A percentile compares a stretch with the other conserved stretches of the same genome.
Evolutionary conservation across 30 jellyfish, hydroid and myxozoan species (phyloP).

Genomic region (Cassiopea andromeda): DNA sequence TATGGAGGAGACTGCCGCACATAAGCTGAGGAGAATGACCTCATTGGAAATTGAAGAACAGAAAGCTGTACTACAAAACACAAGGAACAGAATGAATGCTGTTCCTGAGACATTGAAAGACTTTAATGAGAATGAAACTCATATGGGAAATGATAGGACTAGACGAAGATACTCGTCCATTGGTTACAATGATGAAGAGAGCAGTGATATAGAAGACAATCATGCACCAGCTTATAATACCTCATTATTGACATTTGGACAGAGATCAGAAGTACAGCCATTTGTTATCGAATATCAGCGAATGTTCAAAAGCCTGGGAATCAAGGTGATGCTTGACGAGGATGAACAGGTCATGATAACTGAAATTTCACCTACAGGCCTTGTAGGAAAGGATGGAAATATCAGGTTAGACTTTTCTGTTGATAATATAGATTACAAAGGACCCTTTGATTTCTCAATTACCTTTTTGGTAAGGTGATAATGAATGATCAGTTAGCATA

Average conservation of each 20-base stretch:
- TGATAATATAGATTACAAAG: background rate
- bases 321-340: slow-evolving; percentile 94
- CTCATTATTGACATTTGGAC: slow-evolving; percentile 63
- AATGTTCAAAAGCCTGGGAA: slow-evolving; percentile 81
- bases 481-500: too few species aligned
- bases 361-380: slow-evolving; percentile 78
- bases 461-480: too few species aligned
- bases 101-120: background rate
- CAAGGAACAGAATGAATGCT: background rate
- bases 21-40: slow-evolving; percentile 30
- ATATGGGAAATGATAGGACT: background rate
- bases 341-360: slow-evolving; percentile 85
- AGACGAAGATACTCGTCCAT: background rate
- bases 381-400: slow-evolving; percentile 76
- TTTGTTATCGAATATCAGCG: slow-evolving; percentile 87
- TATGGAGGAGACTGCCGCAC: slow-evolving; percentile 47
- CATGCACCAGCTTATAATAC: slow-evolving; percentile 34
- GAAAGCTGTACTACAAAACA: background rate
- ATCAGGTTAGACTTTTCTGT: slow-evolving; percentile 69
- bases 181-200: slow-evolving; percentile 50
- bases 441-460: background rate
- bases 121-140: slow-evolving; percentile 13
- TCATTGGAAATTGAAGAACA: slow-evolving; percentile 42
- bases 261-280: slow-evolving; percentile 80
- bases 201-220: slow-evolving; percentile 20